Evolutionary conservation across 2,888 invertebrate species (phyloP).

Genomic region (Sinhomidia bicolor): DNA sequence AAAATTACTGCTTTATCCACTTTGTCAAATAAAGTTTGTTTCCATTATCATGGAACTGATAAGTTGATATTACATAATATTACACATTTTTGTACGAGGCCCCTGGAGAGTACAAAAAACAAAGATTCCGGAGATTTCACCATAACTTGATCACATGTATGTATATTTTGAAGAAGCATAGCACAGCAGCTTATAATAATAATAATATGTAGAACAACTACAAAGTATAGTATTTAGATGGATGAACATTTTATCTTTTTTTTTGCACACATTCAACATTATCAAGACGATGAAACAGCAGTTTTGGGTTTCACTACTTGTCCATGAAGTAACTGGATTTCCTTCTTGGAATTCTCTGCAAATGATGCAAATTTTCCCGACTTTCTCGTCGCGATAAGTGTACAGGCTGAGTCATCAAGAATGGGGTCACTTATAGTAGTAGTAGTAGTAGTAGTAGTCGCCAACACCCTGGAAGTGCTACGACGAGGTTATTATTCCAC

Average conservation of each 20-base stretch:
- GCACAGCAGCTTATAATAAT: too few relatives aligned
- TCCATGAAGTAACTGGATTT: conserved; percentile 37
- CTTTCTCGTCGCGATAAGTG: conserved; percentile 21
- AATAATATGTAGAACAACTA: not conserved
- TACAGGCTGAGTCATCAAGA: not conserved
- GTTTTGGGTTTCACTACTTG: conserved; percentile 46
- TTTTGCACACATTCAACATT: conserved; percentile 32
- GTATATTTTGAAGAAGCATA: not conserved
- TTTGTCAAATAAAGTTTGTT: not conserved
- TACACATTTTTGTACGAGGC: not conserved
- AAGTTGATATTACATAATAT: too few relatives aligned
- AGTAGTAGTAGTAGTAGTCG: too few relatives aligned
- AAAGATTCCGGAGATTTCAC: conserved; percentile 13
- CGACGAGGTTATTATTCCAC: not conserved
- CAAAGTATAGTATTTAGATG: not conserved
- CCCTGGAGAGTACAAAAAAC: conserved; percentile 11
- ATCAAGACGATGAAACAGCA: conserved; percentile 20
- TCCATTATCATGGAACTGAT: not conserved
- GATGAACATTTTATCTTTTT: not conserved
- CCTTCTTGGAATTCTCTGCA: not conserved
- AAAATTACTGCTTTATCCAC: too few relatives aligned
- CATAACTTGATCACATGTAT: not conserved
- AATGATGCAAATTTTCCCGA: conserved; percentile 30
- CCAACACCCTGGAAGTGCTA: not conserved
- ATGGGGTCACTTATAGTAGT: conserved; percentile 9